phyloP scores from a whole-genome alignment of 2,113 vertebrate genomes.

The Larimichthys crocea region DNA sequence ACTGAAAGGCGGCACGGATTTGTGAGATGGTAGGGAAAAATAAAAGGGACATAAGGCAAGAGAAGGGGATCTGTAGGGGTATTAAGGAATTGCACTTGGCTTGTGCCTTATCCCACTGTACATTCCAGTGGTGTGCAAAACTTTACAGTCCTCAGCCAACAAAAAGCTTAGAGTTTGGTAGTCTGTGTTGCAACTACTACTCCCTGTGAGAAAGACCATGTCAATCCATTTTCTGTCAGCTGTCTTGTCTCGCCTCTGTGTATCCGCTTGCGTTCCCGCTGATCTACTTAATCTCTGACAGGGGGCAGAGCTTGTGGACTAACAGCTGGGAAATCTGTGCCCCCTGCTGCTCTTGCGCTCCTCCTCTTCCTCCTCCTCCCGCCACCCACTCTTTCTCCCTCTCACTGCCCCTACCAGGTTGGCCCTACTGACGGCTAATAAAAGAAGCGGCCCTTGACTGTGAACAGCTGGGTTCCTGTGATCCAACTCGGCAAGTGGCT shows the following conservation, averaged over 20 bases:
- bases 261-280: conserved; percentile 34
- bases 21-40: conserved; percentile 66
- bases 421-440: conserved; percentile 79
- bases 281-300: conserved; percentile 74
- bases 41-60: conserved; percentile 51
- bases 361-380: conserved; percentile 49
- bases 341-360: conserved; percentile 38
- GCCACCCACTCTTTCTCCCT: conserved; percentile 57
- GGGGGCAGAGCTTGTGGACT: conserved; percentile 65
- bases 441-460: conserved; percentile 82
- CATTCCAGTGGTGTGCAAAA: conserved; percentile 59
- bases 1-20: conserved; percentile 57
- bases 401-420: conserved; percentile 64
- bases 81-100: conserved; percentile 55
- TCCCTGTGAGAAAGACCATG: conserved; percentile 25
- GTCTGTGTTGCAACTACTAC: neutral
- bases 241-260: conserved; percentile 55
- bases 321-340: conserved; percentile 81
- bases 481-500: conserved; percentile 69
- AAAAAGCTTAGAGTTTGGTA: conserved; percentile 17
- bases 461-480: conserved; percentile 81
- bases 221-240: conserved; percentile 54
- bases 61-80: conserved; percentile 58
- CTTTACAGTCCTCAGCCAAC: conserved; percentile 22
- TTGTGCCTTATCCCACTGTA: conserved; percentile 48